phyloP scores from a whole-genome alignment of 2,888 invertebrate species.

The Eledone cirrhosa region DNA sequence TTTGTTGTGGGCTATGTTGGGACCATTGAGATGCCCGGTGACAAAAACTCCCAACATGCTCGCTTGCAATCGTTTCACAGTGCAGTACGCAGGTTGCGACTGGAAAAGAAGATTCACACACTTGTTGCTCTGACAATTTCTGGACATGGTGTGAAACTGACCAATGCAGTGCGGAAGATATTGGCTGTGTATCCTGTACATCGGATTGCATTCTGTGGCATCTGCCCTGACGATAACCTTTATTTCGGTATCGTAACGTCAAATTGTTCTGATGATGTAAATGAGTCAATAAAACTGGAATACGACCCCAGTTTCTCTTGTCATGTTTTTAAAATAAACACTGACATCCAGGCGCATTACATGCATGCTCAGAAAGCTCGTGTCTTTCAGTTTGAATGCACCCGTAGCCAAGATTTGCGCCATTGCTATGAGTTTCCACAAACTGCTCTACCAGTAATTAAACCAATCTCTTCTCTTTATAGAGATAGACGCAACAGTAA shows the following conservation, averaged over 20 bases:
- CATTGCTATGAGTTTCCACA: slow-evolving; percentile 89
- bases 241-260: slow-evolving; percentile 92
- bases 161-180: slow-evolving; percentile 80
- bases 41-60: slow-evolving; percentile 62
- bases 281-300: slow-evolving; percentile 55
- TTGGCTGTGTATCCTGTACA: slow-evolving; percentile 88
- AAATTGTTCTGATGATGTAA: slow-evolving; percentile 47
- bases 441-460: slow-evolving; percentile 76
- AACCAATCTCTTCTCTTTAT: slow-evolving; percentile 72
- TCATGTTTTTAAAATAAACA: slow-evolving; percentile 93
- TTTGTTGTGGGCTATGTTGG: slow-evolving; percentile 85
- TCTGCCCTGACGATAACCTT: slow-evolving; percentile 87
- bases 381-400: slow-evolving; percentile 81
- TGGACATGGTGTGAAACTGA: slow-evolving; percentile 78
- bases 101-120: slow-evolving; percentile 83
- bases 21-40: slow-evolving; percentile 89
- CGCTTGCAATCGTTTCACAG: slow-evolving; percentile 79
- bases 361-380: slow-evolving; percentile 82
- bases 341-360: slow-evolving; percentile 83
- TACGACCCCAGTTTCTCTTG: slow-evolving; percentile 76
- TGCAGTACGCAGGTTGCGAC: slow-evolving; percentile 86
- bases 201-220: slow-evolving; percentile 87
- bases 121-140: slow-evolving; percentile 83
- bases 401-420: slow-evolving; percentile 68
- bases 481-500: slow-evolving; percentile 49